Evolutionary conservation across 2,113 vertebrate species (phyloP).

Genomic region (Bungarus multicinctus): DNA sequence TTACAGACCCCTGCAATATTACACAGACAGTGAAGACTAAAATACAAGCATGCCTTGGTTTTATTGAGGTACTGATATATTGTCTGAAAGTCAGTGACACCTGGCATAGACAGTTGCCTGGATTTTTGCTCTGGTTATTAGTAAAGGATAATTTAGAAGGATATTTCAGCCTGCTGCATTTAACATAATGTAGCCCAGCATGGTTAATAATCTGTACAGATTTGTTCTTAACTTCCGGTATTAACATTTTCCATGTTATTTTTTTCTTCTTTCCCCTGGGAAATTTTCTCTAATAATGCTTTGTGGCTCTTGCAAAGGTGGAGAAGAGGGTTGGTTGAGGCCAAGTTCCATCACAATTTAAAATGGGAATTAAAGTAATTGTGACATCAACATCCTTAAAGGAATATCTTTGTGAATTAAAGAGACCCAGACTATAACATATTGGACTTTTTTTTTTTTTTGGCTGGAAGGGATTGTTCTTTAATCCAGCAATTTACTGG

Average conservation of each 20-base stretch:
- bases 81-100: background rate
- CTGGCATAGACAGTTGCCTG: background rate
- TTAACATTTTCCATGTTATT: background rate
- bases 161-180: background rate
- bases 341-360: background rate
- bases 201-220: background rate
- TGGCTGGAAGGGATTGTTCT: background rate
- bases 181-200: background rate
- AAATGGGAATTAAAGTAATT: background rate
- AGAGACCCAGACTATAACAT: background rate
- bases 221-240: too few relatives aligned
- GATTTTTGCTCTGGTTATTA: background rate
- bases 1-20: background rate
- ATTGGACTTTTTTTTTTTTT: background rate
- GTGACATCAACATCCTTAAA: background rate
- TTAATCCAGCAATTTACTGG: background rate
- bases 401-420: background rate
- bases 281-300: background rate
- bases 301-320: background rate
- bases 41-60: background rate
- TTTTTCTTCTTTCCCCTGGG: background rate
- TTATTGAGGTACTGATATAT: background rate
- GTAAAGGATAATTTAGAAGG: background rate
- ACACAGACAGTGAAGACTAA: background rate
- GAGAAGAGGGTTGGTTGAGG: background rate